Base-by-base conservation (phyloP, 2,797 vertebrate species). In the Malurus splendens region DNA sequence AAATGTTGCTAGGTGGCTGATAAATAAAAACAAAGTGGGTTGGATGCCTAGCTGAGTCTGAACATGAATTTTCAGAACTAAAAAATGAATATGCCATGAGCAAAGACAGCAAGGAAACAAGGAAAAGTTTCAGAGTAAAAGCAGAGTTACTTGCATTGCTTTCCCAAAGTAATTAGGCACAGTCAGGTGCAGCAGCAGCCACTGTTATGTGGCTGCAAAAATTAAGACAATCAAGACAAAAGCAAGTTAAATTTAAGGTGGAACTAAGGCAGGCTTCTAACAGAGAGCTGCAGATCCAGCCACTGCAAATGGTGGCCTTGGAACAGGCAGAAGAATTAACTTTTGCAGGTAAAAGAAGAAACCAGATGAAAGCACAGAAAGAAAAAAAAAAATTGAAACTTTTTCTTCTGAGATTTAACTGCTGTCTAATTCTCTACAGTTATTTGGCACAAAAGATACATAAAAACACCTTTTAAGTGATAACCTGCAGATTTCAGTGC, bases 11-110 rank as follows among this genome's bases (percentile, higher is more conserved):
- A 97, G 94, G 96, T 91, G 71, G 86, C 59, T 93, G 87, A 95
- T 94, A 97, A 97, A 97, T 93, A 96, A 93, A 97, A 97, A 96
- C 95, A 96, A 95, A 95, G 86, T 82, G 76, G 54, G 71, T 52
- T 90, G 82, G 70, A 94, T 93, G 50, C 2, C 1, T 91, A 91
- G 87, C 91, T 68, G 33, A 95, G 97, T 96, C 95, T 95, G 93
- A 95, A 97, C 96, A 95, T 67, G 96, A 96, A 89, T 97, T 95
- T 93, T 96, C 77, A 96, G 84, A 92, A 91, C 59, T 38, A 74
- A 66, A 56, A 93, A 92, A 95, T 95, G 70, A 94, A 64, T 84
- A 91, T 73, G 83, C 81, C 84, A 65, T 42, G 88, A 94, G 82
- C 87, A 90, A 94, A 94, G 84, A 77, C 85, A 78, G 66, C 90